Evolutionary conservation across 1,140 invertebrate species (phyloP).

Genomic region (Polypedilum pembai): DNA sequence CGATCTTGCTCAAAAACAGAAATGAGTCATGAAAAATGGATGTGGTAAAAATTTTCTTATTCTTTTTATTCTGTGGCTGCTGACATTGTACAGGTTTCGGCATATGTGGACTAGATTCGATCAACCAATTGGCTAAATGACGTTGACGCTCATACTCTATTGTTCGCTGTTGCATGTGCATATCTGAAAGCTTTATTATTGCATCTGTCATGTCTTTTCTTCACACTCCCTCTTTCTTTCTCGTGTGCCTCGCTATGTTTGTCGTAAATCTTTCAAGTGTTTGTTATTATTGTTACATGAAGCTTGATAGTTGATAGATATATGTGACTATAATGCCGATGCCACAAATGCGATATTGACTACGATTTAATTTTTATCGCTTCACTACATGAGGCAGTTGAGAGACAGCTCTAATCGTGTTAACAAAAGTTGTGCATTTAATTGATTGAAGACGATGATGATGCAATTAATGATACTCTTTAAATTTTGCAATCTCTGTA

Average conservation of each 20-base stretch:
- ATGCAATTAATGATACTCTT: too few relatives aligned
- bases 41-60: slow-evolving; percentile 21
- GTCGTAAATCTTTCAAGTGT: neutral
- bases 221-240: neutral
- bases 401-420: too few relatives aligned
- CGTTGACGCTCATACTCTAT: slow-evolving; percentile 43
- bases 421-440: too few relatives aligned
- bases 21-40: neutral
- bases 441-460: too few relatives aligned
- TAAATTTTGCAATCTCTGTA: too few relatives aligned
- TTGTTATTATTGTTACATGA: neutral
- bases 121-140: slow-evolving; percentile 43
- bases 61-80: slow-evolving; percentile 31
- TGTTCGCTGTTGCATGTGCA: slow-evolving; percentile 41
- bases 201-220: slow-evolving; percentile 36
- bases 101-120: slow-evolving; percentile 43
- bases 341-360: neutral
- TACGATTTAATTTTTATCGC: slow-evolving; percentile 9
- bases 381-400: too few relatives aligned
- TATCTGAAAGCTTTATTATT: slow-evolving; percentile 36
- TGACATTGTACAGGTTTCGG: slow-evolving; percentile 35
- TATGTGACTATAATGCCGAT: neutral
- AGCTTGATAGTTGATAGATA: slow-evolving; percentile 17
- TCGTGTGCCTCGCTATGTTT: neutral
- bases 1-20: neutral